These are phyloP conservation scores for Rhamnusium bicolor DNA, from an alignment of 2,888 invertebrate species.

Conservation along the genomic window DNA sequence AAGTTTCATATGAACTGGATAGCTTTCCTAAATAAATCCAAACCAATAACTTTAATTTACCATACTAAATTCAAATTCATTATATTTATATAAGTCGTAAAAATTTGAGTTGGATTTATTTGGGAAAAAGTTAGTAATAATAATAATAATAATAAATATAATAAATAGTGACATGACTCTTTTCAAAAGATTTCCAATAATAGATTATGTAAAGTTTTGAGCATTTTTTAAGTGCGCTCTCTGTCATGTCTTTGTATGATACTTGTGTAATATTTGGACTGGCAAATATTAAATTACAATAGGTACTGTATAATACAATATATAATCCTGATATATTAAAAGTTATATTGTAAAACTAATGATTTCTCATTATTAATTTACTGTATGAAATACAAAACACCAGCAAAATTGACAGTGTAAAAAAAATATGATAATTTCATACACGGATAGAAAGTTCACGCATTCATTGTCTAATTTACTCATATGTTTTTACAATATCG, in stretches of 20 bases:
- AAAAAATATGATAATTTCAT: slow-evolving; percentile 65
- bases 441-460: slow-evolving; percentile 66
- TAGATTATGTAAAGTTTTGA: slow-evolving; percentile 66
- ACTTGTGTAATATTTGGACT: slow-evolving; percentile 53
- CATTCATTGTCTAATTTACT: slow-evolving; percentile 69
- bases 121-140: slow-evolving; percentile 64
- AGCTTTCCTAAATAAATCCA: slow-evolving; percentile 68
- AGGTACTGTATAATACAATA: slow-evolving; percentile 63
- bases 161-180: slow-evolving; percentile 65
- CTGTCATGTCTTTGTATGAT: slow-evolving; percentile 58
- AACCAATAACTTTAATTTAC: slow-evolving; percentile 60
- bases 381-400: slow-evolving; percentile 63
- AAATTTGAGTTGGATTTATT: slow-evolving; percentile 66
- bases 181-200: slow-evolving; percentile 60
- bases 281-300: slow-evolving; percentile 58
- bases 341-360: slow-evolving; percentile 62
- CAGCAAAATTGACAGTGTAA: slow-evolving; percentile 69
- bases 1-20: slow-evolving; percentile 71
- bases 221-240: slow-evolving; percentile 62
- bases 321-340: slow-evolving; percentile 64
- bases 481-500: slow-evolving; percentile 70
- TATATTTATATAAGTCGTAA: slow-evolving; percentile 54
- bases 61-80: slow-evolving; percentile 55
- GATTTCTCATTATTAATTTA: slow-evolving; percentile 54
- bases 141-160: slow-evolving; percentile 58